Evolutionary conservation across 1,140 invertebrate genomes (phyloP).

Genomic region (Eupristina koningsbergeri): DNA sequence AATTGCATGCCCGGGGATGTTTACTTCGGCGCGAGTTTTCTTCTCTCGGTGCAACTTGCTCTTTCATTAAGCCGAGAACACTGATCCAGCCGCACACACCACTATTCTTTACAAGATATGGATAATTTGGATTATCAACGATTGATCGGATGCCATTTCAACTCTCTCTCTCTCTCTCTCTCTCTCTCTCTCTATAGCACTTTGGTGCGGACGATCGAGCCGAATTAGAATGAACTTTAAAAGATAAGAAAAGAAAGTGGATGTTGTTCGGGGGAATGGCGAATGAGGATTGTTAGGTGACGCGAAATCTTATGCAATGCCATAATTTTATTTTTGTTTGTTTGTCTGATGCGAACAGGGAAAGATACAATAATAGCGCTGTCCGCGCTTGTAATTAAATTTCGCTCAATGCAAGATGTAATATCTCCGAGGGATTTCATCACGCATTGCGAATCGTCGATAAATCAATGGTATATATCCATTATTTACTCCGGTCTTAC

Average conservation of each 20-base stretch:
- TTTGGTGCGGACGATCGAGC: not conserved
- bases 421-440: slow-evolving; percentile 7
- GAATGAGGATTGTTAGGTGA: not conserved
- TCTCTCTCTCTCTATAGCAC: not conserved
- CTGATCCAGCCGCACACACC: too few relatives aligned
- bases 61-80: not conserved
- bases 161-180: too few relatives aligned
- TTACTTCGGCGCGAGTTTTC: not conserved
- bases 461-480: slow-evolving; percentile 29
- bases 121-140: not conserved
- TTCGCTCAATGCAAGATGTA: not conserved
- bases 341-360: not conserved
- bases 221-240: not conserved
- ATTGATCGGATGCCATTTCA: not conserved
- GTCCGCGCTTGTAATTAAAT: not conserved
- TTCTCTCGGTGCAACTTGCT: not conserved
- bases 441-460: slow-evolving; percentile 17
- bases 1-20: slow-evolving; percentile 3
- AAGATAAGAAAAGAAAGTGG: not conserved
- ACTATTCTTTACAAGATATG: not conserved
- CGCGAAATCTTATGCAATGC: not conserved
- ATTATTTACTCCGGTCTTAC: slow-evolving; percentile 52
- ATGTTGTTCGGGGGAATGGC: not conserved
- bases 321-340: not conserved
- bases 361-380: not conserved